These are phyloP conservation scores for Rhinophrynus dorsalis DNA, from an alignment of 2,797 vertebrate genomes.

Conservation along the genomic window DNA sequence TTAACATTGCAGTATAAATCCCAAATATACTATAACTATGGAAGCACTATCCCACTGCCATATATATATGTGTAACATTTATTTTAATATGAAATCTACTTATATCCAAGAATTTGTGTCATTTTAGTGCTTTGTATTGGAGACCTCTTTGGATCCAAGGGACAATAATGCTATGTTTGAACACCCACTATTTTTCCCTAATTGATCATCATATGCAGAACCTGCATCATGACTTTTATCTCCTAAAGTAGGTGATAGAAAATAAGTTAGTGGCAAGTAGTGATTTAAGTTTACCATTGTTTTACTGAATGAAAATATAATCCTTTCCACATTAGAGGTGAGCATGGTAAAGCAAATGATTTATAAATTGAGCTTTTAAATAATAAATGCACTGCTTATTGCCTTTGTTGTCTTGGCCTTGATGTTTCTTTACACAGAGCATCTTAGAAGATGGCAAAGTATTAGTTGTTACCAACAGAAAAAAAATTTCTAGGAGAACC, in stretches of 20 bases:
- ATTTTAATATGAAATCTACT: too few relatives aligned
- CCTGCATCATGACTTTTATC: not conserved
- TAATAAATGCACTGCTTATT: slow-evolving; percentile 54
- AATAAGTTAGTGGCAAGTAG: not conserved
- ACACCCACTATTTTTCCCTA: too few relatives aligned
- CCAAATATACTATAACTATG: too few relatives aligned
- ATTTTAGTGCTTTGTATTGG: too few relatives aligned
- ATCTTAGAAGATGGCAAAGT: slow-evolving; percentile 42
- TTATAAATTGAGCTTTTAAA: slow-evolving; percentile 59
- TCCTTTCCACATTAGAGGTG: slow-evolving; percentile 41
- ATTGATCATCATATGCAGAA: too few relatives aligned
- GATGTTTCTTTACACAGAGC: slow-evolving; percentile 40
- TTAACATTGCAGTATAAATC: too few relatives aligned
- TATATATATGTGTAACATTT: too few relatives aligned
- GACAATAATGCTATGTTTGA: too few relatives aligned
- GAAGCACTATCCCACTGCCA: too few relatives aligned
- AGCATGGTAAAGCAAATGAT: slow-evolving; percentile 46
- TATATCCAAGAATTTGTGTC: too few relatives aligned
- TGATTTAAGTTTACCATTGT: slow-evolving; percentile 45
- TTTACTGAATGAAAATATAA: slow-evolving; percentile 50
- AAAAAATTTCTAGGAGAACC: slow-evolving; percentile 38
- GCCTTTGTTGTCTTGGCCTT: slow-evolving; percentile 46
- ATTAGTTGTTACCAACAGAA: not conserved
- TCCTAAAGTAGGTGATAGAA: not conserved
- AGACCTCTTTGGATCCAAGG: too few relatives aligned